Conservation (phyloP, 2,797 vertebrate species). For the Neosilurus mollespiculum region DNA sequence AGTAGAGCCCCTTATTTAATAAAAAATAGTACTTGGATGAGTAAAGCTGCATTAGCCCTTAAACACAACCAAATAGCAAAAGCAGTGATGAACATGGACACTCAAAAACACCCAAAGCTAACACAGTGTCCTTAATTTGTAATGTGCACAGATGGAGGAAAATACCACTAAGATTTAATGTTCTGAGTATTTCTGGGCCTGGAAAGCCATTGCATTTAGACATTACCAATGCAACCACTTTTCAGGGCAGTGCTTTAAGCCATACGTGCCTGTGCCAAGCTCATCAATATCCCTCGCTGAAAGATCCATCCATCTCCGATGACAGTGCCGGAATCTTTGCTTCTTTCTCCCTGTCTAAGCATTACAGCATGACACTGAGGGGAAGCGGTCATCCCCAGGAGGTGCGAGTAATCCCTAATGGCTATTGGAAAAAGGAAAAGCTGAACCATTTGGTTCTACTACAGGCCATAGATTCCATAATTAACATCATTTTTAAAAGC, state of each 20-base stretch:
- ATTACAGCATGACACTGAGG: conserved; percentile 52
- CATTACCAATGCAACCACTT: conserved; percentile 44
- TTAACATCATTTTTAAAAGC: conserved; percentile 63
- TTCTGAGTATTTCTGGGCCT: conserved; percentile 51
- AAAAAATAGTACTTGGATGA: background rate
- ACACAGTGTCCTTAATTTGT: background rate
- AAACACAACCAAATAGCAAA: background rate
- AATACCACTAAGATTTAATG: conserved; percentile 17
- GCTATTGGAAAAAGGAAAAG: conserved; percentile 59
- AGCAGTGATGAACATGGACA: background rate
- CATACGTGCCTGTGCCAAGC: conserved; percentile 49
- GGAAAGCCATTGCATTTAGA: conserved; percentile 24
- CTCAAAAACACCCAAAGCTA: background rate
- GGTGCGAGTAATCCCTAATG: conserved; percentile 65
- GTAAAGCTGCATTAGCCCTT: background rate
- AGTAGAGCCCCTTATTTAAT: background rate
- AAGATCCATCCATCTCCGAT: conserved; percentile 59
- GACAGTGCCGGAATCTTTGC: conserved; percentile 61
- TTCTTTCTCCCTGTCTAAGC: conserved; percentile 55
- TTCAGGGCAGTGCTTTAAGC: conserved; percentile 46
- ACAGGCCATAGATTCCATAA: conserved; percentile 66
- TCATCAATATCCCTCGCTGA: conserved; percentile 52
- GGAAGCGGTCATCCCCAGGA: conserved; percentile 32
- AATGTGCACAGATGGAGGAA: background rate
- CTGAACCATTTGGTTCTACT: conserved; percentile 61